Conservation (phyloP, 2,797 vertebrate genomes). For the Peromyscus nudipes region DNA sequence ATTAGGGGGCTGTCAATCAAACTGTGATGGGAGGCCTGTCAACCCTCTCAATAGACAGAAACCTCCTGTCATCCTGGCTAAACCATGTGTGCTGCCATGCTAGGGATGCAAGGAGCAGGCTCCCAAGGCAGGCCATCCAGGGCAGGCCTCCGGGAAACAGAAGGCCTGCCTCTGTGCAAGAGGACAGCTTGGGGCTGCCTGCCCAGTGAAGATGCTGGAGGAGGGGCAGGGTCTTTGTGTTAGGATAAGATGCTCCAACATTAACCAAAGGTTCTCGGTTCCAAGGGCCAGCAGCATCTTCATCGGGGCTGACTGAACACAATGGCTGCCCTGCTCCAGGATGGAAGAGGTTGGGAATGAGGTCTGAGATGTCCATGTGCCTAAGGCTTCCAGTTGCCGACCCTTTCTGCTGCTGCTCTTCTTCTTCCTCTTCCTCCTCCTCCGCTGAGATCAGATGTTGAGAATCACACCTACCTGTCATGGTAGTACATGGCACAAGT, state of each 20-base stretch:
- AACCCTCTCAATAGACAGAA: constrained; percentile 49
- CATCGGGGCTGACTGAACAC: not conserved
- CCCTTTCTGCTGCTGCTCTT: not conserved
- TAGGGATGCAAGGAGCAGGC: not conserved
- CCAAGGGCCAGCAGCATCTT: accelerated
- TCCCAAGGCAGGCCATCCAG: not conserved
- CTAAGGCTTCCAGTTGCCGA: not conserved
- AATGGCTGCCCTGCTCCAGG: no score
- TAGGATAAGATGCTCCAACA: accelerated
- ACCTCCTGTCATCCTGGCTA: constrained; percentile 41
- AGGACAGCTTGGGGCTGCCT: not conserved
- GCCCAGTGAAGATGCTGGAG: not conserved
- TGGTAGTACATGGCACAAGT: not conserved
- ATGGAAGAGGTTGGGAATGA: accelerated
- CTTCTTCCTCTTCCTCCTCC: not conserved
- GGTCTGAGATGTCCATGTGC: accelerated
- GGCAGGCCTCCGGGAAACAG: not conserved
- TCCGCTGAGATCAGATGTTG: not conserved
- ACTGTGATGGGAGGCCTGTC: constrained; percentile 37
- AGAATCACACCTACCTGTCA: not conserved
- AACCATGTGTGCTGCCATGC: not conserved
- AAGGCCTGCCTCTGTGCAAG: not conserved
- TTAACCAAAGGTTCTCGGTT: not conserved
- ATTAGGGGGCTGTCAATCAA: constrained; percentile 82
- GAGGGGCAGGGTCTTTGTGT: not conserved